phyloP scores from a whole-genome alignment of 2,888 invertebrate genomes.

The Ophion obscuratus region DNA sequence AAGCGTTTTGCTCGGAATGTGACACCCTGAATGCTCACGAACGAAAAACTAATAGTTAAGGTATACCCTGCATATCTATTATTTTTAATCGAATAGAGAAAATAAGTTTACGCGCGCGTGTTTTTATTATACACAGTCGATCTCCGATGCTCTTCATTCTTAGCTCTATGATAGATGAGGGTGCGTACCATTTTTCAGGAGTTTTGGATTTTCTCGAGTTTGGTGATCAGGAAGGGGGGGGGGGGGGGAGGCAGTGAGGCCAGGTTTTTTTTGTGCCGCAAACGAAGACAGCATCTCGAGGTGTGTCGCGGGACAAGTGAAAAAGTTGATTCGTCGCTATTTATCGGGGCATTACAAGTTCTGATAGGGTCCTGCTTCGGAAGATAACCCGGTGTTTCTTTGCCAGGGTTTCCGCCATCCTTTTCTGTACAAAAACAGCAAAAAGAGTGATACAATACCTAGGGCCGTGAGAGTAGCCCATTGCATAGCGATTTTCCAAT shows the following conservation, averaged over 20 bases:
- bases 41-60: too few relatives aligned
- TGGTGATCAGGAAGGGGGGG: too few relatives aligned
- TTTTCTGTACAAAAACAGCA: conserved; percentile 61
- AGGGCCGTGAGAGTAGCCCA: conserved; percentile 62
- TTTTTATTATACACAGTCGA: not conserved
- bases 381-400: conserved; percentile 47
- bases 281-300: not conserved
- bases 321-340: not conserved
- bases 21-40: too few relatives aligned
- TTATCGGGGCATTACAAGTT: conserved; percentile 19
- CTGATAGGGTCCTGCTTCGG: conserved; percentile 56
- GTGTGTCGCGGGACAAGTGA: not conserved
- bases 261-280: too few relatives aligned
- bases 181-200: not conserved
- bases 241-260: too few relatives aligned
- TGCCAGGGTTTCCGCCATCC: conserved; percentile 65
- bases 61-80: not conserved
- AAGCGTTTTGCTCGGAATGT: too few relatives aligned
- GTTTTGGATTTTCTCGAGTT: not conserved
- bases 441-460: conserved; percentile 56
- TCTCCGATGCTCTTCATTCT: not conserved
- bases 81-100: not conserved
- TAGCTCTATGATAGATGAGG: not conserved
- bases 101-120: not conserved
- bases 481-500: conserved; percentile 38